phyloP scores from a whole-genome alignment of 2,113 vertebrate genomes.

The Machaerirhynchus nigripectus region DNA sequence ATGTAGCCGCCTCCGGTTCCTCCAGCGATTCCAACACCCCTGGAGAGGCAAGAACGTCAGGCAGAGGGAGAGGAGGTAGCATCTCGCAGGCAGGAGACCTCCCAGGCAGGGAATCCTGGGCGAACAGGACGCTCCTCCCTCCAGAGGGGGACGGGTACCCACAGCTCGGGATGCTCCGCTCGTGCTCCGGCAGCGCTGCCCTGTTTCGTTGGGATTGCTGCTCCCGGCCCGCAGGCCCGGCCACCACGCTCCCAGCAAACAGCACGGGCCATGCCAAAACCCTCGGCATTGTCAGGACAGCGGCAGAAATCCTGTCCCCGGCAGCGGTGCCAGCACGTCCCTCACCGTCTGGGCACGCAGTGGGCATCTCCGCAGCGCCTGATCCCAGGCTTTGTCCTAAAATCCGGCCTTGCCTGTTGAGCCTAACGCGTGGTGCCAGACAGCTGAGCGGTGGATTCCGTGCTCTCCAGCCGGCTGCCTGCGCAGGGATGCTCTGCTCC shows the following conservation, averaged over 20 bases:
- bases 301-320: background rate
- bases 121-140: background rate
- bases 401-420: background rate
- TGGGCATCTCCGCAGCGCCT: background rate
- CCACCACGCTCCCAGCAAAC: background rate
- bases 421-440: background rate
- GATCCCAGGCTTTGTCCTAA: slow-evolving; percentile 39
- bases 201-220: rapidly evolving
- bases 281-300: background rate
- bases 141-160: background rate
- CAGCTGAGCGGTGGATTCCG: background rate
- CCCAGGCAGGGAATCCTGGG: background rate
- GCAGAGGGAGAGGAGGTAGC: background rate
- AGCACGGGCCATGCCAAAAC: rapidly evolving
- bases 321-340: background rate
- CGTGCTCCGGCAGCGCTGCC: rapidly evolving
- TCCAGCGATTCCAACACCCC: background rate
- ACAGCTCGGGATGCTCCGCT: background rate
- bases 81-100: background rate
- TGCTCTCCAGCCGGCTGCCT: background rate
- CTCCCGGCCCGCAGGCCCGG: background rate
- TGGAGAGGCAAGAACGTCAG: background rate
- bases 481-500: background rate
- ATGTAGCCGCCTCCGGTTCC: background rate
- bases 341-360: background rate